Evolutionary conservation across 92 coral and sea anemone genomes (phyloP).

Genomic region (Epizoanthus fatuus): DNA sequence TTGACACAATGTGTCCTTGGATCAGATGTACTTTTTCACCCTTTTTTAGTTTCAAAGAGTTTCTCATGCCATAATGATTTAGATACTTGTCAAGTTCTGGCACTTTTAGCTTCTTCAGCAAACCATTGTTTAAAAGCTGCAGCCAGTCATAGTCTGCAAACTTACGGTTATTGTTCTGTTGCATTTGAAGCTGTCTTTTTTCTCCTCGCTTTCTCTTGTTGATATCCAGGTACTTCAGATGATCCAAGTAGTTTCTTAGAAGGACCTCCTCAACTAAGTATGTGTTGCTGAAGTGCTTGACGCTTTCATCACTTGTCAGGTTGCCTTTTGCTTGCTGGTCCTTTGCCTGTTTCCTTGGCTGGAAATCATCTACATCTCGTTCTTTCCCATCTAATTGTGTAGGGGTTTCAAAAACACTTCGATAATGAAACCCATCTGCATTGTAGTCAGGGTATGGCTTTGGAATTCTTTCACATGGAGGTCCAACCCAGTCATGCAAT

Average conservation of each 20-base stretch:
- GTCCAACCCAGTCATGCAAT: constrained; percentile 42
- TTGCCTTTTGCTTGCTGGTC: constrained; percentile 10
- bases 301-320: neutral
- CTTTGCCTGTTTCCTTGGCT: constrained; percentile 21
- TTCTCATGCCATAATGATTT: constrained; percentile 24
- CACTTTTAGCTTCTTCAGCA: constrained; percentile 39
- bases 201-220: constrained; percentile 57
- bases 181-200: constrained; percentile 22
- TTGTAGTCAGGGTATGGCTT: constrained; percentile 17
- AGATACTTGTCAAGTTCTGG: constrained; percentile 44
- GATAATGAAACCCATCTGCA: constrained; percentile 32
- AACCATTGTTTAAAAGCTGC: constrained; percentile 22
- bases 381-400: constrained; percentile 8
- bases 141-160: constrained; percentile 50
- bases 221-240: constrained; percentile 28
- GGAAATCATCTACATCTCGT: constrained; percentile 16
- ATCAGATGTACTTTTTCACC: constrained; percentile 21
- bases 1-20: constrained; percentile 17
- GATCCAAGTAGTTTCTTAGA: constrained; percentile 2
- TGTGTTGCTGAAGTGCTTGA: constrained; percentile 17
- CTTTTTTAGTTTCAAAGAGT: constrained; percentile 39
- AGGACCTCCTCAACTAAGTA: constrained; percentile 12
- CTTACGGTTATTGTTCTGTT: constrained; percentile 20
- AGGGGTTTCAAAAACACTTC: constrained; percentile 7
- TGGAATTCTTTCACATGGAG: constrained; percentile 33